Evolutionary conservation across 2,797 vertebrate species (phyloP), one percentile per base, ranked within the genome.

Genomic region (Pangasius mekongensis): DNA sequence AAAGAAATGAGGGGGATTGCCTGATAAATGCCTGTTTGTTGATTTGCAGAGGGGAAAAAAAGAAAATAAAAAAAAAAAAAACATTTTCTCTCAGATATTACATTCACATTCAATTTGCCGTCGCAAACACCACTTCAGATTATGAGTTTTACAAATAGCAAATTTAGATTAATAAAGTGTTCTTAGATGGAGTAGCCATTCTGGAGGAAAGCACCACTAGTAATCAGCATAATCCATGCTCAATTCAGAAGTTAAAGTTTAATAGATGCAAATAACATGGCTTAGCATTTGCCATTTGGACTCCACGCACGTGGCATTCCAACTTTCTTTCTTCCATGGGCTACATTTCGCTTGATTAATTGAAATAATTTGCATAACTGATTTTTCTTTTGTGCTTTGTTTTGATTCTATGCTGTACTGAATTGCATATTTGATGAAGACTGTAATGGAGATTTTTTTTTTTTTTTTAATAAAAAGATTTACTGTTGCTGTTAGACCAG

Each of bases 181-280:
- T 91, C 91, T 94, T 88, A 91, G 90, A 94, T 92, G 92, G 92
- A 95, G 95, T 94, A 94, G 90, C 89, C 86, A 49, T 92, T 93
- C 92, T 77, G 88, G 87, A 93, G 92, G 76, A 91, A 91, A 88
- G 92, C 89, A 93, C 94, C 94, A 90, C 47, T 92, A 81, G 92
- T 94, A 96, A 95, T 96, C 94, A 95, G 92, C 91, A 90, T 78
- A 91, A 89, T 89, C 92, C 93, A 91, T 87, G 90, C 88, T 91
- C 92, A 91, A 87, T 93, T 92, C 91, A 87, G 92, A 90, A 91
- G 91, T 94, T 91, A 94, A 94, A 94, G 93, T 94, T 95, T 95
- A 96, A 96, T 96, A 94, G 94, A 95, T 95, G 95, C 94, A 96
- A 95, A 96, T 95, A 93, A 91, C 91, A 91, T 52, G 83, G 91